Evolutionary conservation across 2,797 vertebrate genomes (phyloP).

Genomic region (Tiaroga cobitis): DNA sequence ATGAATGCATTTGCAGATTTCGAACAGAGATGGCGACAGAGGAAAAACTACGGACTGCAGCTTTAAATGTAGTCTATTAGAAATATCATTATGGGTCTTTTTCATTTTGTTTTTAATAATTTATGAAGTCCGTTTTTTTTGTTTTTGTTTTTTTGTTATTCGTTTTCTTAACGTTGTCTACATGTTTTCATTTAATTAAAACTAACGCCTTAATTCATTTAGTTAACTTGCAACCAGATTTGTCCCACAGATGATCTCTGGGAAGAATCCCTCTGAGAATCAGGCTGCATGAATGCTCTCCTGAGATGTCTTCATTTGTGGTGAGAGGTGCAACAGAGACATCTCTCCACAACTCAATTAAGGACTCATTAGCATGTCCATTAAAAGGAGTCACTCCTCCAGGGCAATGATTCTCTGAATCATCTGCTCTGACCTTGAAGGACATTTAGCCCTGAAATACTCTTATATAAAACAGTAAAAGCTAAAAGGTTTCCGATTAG

Average conservation of each 20-base stretch:
- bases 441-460: not conserved
- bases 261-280: constrained; percentile 25
- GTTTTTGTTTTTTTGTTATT: not conserved
- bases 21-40: too few species aligned
- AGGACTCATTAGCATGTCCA: constrained; percentile 51
- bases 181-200: not conserved
- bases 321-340: constrained; percentile 34
- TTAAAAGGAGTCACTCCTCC: constrained; percentile 37
- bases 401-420: constrained; percentile 5
- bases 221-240: not conserved
- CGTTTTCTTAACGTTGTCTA: not conserved
- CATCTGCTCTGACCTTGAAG: constrained; percentile 36
- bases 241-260: constrained; percentile 36
- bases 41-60: too few species aligned
- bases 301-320: constrained; percentile 40
- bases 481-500: not conserved
- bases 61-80: not conserved
- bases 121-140: not conserved
- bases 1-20: too few species aligned
- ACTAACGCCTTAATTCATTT: not conserved
- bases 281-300: constrained; percentile 21
- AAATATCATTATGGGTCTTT: not conserved
- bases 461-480: constrained; percentile 7
- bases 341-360: constrained; percentile 48
- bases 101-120: too few species aligned